Conservation (phyloP, 2,797 vertebrate species). For the Garrulus glandarius region DNA sequence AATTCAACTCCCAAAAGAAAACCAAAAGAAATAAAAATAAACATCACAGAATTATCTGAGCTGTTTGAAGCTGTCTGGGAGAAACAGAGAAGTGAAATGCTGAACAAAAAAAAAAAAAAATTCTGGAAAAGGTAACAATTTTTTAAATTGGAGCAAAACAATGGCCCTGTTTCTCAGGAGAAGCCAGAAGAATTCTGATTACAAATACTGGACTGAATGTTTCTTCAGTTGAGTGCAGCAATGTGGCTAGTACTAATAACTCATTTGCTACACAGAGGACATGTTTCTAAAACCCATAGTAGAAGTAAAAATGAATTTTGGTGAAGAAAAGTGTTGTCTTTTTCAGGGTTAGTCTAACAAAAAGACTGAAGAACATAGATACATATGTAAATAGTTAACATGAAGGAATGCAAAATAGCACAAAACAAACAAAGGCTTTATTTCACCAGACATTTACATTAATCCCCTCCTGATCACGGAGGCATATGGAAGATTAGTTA, state of each 20-base stretch:
- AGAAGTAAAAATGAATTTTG: background rate
- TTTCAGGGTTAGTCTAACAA: background rate
- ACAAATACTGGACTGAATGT: background rate
- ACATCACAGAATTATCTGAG: background rate
- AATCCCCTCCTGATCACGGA: background rate
- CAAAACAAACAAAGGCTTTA: background rate
- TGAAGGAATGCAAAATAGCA: background rate
- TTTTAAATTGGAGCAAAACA: background rate
- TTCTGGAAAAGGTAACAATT: background rate
- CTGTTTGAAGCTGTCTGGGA: background rate
- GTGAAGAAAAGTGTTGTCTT: background rate
- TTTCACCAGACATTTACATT: background rate
- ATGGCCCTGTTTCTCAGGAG: background rate
- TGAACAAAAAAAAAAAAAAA: background rate
- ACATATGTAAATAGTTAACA: background rate
- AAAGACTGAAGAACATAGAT: background rate
- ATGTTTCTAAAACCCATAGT: background rate
- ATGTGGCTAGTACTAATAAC: background rate
- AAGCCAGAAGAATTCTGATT: background rate
- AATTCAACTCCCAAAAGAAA: background rate
- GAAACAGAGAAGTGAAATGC: background rate
- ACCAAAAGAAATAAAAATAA: background rate
- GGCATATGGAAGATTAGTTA: background rate
- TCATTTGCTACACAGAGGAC: background rate
- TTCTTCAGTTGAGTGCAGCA: background rate